Percentiles rank a stretch among this genome's conserved stretches.
Evolutionary conservation across 1,140 invertebrate species (phyloP).

Genomic region (Battus philenor): DNA sequence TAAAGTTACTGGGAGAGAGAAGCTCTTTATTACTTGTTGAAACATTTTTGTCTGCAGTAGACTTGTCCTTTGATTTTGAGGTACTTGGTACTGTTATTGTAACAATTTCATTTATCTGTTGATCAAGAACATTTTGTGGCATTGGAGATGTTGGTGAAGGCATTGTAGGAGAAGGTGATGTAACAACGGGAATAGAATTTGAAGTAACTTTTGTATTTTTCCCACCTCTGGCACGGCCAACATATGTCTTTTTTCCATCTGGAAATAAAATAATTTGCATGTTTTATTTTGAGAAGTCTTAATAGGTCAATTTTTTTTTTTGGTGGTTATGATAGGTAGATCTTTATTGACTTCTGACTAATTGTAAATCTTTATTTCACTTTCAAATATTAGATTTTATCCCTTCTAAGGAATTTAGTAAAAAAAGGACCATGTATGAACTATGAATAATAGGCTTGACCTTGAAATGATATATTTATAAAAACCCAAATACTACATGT

Average conservation of each 20-base stretch:
- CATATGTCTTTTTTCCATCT: conserved; percentile 41
- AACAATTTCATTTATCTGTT: conserved; percentile 29
- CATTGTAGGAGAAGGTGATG: conserved; percentile 48
- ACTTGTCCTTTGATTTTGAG: conserved; percentile 36
- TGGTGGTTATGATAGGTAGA: too few species aligned
- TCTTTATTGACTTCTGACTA: too few species aligned
- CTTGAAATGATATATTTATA: too few species aligned
- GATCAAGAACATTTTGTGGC: conserved; percentile 31
- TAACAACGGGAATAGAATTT: conserved; percentile 33
- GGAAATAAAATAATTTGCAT: conserved; percentile 24
- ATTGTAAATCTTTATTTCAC: too few species aligned
- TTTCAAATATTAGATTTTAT: too few species aligned
- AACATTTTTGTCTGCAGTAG: conserved; percentile 24
- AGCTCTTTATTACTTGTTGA: conserved; percentile 30
- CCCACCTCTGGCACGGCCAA: conserved; percentile 27
- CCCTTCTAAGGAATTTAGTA: too few species aligned
- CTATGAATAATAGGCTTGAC: too few species aligned
- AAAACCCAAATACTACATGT: too few species aligned
- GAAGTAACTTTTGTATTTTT: conserved; percentile 23
- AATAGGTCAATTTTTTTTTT: too few species aligned
- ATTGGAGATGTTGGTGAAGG: conserved; percentile 33
- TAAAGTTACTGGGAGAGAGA: conserved; percentile 41
- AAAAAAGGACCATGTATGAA: too few species aligned
- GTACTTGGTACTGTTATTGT: conserved; percentile 32
- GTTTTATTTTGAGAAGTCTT: too few species aligned